Conservation (phyloP, 1,140 invertebrate species). For the Globodera rostochiensis region DNA sequence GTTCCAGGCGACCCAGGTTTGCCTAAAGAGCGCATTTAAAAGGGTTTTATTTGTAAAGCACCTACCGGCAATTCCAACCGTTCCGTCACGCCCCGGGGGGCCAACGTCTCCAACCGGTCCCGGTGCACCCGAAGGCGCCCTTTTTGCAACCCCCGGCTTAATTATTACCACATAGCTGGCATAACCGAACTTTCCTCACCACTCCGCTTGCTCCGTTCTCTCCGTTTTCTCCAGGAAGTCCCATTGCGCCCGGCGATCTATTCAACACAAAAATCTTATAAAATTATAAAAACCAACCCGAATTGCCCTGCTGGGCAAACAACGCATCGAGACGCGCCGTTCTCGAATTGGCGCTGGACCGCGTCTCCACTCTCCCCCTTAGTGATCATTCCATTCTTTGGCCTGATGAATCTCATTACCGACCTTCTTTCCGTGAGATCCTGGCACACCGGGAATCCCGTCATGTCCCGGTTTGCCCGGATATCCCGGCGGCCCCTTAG, state of each 20-base stretch:
- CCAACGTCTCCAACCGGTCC: conserved; percentile 28
- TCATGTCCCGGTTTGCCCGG: conserved; percentile 14
- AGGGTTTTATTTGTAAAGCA: background rate
- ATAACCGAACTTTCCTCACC: background rate
- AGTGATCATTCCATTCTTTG: conserved; percentile 3
- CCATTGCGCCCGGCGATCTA: background rate
- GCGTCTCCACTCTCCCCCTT: conserved; percentile 10
- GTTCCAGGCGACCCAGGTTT: conserved; percentile 2
- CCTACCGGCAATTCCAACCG: conserved; percentile 12
- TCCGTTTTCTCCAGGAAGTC: conserved; percentile 22
- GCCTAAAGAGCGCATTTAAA: conserved; percentile 12
- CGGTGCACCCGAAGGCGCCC: background rate
- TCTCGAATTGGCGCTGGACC: background rate
- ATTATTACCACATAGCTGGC: background rate
- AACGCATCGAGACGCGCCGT: background rate
- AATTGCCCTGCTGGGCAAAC: conserved; percentile 27
- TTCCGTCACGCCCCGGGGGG: conserved; percentile 7
- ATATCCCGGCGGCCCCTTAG: background rate
- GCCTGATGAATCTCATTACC: conserved; percentile 6
- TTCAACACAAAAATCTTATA: background rate
- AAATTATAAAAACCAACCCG: conserved; percentile 22
- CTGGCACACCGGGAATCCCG: conserved; percentile 9
- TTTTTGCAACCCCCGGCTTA: conserved; percentile 13
- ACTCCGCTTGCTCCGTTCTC: conserved; percentile 1
- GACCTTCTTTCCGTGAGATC: conserved; percentile 5